Evolutionary conservation across 2,888 invertebrate species (phyloP).

Genomic region (Hermaeophaga mercurialis): DNA sequence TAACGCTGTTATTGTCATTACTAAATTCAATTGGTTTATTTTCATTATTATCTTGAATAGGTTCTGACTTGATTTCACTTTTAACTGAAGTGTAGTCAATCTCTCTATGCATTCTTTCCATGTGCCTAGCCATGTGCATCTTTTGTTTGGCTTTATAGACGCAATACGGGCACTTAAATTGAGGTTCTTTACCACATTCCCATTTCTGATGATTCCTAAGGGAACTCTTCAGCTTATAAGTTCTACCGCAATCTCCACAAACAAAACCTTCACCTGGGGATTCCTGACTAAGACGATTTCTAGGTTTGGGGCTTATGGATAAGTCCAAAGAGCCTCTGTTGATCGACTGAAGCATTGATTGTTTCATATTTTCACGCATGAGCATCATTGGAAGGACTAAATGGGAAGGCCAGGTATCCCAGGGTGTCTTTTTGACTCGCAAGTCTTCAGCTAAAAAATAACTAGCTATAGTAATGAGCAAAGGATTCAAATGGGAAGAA

Average conservation of each 20-base stretch:
- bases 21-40: slow-evolving; percentile 22
- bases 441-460: slow-evolving; percentile 68
- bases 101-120: slow-evolving; percentile 79
- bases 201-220: slow-evolving; percentile 83
- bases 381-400: slow-evolving; percentile 73
- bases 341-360: slow-evolving; percentile 53
- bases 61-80: slow-evolving; percentile 49
- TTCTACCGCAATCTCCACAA: slow-evolving; percentile 81
- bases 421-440: slow-evolving; percentile 66
- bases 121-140: slow-evolving; percentile 82
- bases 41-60: slow-evolving; percentile 31
- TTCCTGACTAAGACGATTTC: slow-evolving; percentile 34
- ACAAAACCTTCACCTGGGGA: slow-evolving; percentile 65
- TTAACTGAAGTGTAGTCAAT: slow-evolving; percentile 54
- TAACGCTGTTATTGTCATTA: slow-evolving; percentile 24
- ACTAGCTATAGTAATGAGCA: slow-evolving; percentile 17
- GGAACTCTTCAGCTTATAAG: slow-evolving; percentile 86
- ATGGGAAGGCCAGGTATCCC: slow-evolving; percentile 77
- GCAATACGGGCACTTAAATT: slow-evolving; percentile 82
- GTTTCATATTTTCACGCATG: slow-evolving; percentile 61
- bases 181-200: slow-evolving; percentile 86
- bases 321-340: slow-evolving; percentile 39
- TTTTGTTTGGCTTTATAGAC: slow-evolving; percentile 84
- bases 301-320: slow-evolving; percentile 35
- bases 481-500: background rate